phyloP scores from a whole-genome alignment of 2,113 vertebrate species.

The Prionailurus bengalensis region DNA sequence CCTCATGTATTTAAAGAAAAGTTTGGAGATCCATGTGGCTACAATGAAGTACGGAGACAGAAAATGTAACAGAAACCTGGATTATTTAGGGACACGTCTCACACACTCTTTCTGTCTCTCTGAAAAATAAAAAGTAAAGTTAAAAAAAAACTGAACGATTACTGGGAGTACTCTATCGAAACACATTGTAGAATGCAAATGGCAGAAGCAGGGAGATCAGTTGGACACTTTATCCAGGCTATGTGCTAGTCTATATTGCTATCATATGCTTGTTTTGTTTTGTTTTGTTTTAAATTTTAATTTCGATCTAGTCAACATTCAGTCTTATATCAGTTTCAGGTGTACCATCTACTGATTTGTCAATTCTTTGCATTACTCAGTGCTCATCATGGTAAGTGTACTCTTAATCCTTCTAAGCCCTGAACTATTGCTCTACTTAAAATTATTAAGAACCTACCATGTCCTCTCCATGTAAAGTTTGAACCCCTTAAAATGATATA shows the following conservation, averaged over 20 bases:
- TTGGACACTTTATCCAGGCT: neutral
- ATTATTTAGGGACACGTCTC: no score
- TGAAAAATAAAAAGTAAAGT: no score
- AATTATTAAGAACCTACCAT: neutral
- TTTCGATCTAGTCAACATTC: neutral
- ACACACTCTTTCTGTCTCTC: no score
- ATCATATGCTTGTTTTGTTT: neutral
- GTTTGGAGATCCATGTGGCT: neutral
- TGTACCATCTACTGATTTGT: neutral
- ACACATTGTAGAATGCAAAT: neutral
- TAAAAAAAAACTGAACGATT: no score
- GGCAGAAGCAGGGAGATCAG: neutral
- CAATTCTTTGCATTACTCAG: neutral
- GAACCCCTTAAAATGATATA: neutral
- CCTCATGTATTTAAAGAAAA: neutral
- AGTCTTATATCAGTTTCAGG: neutral
- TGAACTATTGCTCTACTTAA: constrained; percentile 14
- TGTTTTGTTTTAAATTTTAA: neutral
- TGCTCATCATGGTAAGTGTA: neutral
- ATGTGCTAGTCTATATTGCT: neutral
- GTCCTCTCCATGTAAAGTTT: neutral
- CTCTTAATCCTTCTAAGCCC: neutral
- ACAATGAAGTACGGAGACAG: neutral
- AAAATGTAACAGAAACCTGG: neutral
- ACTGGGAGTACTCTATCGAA: neutral